Evolutionary conservation across 2,797 vertebrate species (phyloP).

Genomic region (Thunnus albacares): DNA sequence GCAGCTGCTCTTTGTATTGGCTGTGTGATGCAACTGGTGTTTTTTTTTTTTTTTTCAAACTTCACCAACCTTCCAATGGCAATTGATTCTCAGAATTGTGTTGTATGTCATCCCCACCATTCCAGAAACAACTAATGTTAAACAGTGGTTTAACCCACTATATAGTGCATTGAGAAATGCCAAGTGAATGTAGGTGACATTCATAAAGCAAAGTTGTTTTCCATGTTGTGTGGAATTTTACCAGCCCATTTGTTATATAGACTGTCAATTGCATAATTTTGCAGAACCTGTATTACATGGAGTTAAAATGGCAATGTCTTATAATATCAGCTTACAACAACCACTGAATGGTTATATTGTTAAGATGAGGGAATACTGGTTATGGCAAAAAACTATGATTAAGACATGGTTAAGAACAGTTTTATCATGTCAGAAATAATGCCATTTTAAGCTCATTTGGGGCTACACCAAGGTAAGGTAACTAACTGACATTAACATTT

Average conservation of each 20-base stretch:
- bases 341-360: not conserved
- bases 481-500: not conserved
- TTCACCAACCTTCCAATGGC: not conserved
- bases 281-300: not conserved
- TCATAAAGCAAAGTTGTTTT: not conserved
- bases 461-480: not conserved
- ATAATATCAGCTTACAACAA: not conserved
- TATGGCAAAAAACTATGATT: not conserved
- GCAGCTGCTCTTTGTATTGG: conserved; percentile 1
- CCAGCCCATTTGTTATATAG: no score
- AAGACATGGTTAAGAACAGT: not conserved
- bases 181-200: not conserved
- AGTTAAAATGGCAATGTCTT: not conserved
- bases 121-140: not conserved
- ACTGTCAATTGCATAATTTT: not conserved
- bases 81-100: not conserved
- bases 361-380: not conserved
- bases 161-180: not conserved
- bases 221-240: no score
- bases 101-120: not conserved
- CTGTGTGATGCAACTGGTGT: not conserved
- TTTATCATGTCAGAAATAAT: not conserved
- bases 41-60: not conserved
- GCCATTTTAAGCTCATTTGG: not conserved
- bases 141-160: not conserved